Evolutionary conservation across 2,888 invertebrate genomes (phyloP), one percentile per base, ranked within the genome.

Genomic region (Oscheius sp.): DNA sequence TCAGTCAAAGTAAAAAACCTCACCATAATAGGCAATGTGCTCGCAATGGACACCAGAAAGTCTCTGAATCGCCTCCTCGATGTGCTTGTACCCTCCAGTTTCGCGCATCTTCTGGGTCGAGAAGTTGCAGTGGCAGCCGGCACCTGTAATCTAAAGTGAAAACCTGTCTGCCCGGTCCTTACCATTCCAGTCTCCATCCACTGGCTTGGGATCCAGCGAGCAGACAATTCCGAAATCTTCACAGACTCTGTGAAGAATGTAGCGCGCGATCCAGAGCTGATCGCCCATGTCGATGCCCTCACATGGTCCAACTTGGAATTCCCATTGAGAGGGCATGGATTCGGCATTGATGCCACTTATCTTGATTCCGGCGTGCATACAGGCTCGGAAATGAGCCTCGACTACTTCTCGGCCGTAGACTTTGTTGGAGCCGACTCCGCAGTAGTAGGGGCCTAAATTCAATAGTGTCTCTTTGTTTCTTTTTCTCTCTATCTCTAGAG

Each of bases 1-100:
- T 7, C 4, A 42, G 42, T 7, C 3, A 42, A 42, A 42, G 42
- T 7, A 5, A 42, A 3, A 5, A 7, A 3, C 3, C 42, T 42
- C 97, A 91, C 98, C 98, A 90, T 98, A 98, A 81, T 95, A 95
- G 89, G 94, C 93, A 90, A 98, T 98, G 90, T 98, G 98, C 79
- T 94, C 93, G 86, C 93, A 92, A 90, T 98, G 98, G 81, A 94
- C 93, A 89, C 94, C 94, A 81, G 95, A 94, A 83, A 98, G 92
- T 90, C 94, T 95, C 90, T 95, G 94, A 86, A 98, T 96, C 1
- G 97, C 97, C 87, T 93, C 93, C 90, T 97, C 95, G 86, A 98
- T 97, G 88, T 93, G 59, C 48, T 70, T 68, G 72, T 79, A 82
- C 88, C 95, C 94, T 80, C 95, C 94, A 1, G 94, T 93, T 63